Conservation (phyloP, 2,113 vertebrate species). For the Galemys pyrenaicus region DNA sequence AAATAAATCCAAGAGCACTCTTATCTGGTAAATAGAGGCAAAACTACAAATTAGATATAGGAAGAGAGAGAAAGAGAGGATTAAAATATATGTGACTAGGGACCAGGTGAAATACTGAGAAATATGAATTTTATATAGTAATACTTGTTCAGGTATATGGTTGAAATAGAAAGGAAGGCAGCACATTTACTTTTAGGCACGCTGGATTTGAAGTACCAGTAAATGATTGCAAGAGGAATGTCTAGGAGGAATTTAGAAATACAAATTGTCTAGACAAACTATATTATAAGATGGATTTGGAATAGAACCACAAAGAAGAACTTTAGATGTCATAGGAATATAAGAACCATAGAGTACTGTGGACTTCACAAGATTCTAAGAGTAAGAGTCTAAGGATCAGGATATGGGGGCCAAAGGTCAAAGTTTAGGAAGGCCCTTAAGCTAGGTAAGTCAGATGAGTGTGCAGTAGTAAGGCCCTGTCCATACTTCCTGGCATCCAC, state of each 20-base stretch:
- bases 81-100: constrained; percentile 25
- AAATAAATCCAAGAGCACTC: not conserved
- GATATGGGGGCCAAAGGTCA: not conserved
- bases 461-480: not conserved
- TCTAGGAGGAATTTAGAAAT: not conserved
- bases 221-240: not conserved
- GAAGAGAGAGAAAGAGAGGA: not conserved
- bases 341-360: not conserved
- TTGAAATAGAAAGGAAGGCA: not conserved
- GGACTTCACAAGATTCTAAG: too few species aligned
- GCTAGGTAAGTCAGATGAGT: not conserved
- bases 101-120: not conserved
- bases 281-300: not conserved
- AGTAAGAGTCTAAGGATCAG: not conserved
- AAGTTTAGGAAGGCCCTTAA: not conserved
- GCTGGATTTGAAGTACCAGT: not conserved
- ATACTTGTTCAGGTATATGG: not conserved
- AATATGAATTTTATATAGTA: not conserved
- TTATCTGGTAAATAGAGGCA: not conserved
- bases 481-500: not conserved
- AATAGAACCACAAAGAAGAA: not conserved
- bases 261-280: not conserved
- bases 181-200: not conserved
- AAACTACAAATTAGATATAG: constrained; percentile 23
- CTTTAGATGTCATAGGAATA: not conserved